Evolutionary conservation across 2,888 invertebrate species (phyloP).

Genomic region (Smittia sp.): DNA sequence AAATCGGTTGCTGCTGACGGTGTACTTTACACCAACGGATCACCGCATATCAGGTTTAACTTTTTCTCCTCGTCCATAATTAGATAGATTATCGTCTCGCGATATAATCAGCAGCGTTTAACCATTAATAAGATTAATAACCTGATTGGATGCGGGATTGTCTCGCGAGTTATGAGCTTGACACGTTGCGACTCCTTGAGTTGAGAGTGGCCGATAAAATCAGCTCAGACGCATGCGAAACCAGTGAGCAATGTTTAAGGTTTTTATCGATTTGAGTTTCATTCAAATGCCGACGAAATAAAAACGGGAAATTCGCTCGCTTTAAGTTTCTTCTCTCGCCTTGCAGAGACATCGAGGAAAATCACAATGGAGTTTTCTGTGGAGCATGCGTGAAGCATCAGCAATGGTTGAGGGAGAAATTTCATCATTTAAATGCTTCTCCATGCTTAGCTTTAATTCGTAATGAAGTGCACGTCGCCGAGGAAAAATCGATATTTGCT

Average conservation of each 20-base stretch:
- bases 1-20: conserved; percentile 12
- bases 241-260: background rate
- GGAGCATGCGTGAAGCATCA: conserved; percentile 39
- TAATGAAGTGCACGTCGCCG: background rate
- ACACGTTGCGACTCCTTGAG: conserved; percentile 40
- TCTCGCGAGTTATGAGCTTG: conserved; percentile 31
- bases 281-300: background rate
- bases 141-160: conserved; percentile 28
- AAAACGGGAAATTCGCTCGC: background rate
- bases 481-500: conserved; percentile 37
- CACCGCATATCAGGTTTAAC: conserved; percentile 40
- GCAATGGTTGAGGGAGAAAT: conserved; percentile 29
- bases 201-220: conserved; percentile 13
- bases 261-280: conserved; percentile 8
- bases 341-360: background rate
- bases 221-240: conserved; percentile 27
- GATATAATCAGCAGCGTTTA: conserved; percentile 32
- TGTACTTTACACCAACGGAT: conserved; percentile 39
- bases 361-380: conserved; percentile 35
- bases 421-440: conserved; percentile 22
- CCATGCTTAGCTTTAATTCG: conserved; percentile 35
- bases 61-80: conserved; percentile 31
- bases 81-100: conserved; percentile 32
- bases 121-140: conserved; percentile 41
- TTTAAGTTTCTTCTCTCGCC: background rate